These are phyloP conservation scores for Spea bombifrons DNA, from an alignment of 2,113 vertebrate genomes.

Conservation along the genomic window DNA sequence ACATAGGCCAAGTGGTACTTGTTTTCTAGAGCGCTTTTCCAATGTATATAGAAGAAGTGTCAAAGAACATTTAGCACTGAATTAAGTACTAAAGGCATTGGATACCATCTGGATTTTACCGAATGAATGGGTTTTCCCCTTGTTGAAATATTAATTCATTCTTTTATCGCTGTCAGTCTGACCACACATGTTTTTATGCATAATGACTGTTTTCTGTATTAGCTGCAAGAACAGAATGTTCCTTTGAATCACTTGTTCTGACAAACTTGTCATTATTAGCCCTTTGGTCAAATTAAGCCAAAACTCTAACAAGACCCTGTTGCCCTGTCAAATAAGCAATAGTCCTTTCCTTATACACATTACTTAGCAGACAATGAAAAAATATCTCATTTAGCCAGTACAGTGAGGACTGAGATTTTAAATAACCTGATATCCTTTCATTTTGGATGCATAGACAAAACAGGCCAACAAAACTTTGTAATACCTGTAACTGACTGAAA, in stretches of 20 bases:
- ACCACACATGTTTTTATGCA: neutral
- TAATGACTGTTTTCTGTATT: conserved; percentile 4
- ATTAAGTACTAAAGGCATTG: neutral
- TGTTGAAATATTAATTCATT: conserved; percentile 5
- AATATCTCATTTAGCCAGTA: neutral
- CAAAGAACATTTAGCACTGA: neutral
- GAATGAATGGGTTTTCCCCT: conserved; percentile 5
- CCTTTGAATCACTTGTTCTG: neutral
- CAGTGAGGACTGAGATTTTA: too few species aligned
- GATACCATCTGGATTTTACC: conserved; percentile 30
- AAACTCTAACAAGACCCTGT: neutral
- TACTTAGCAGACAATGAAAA: neutral
- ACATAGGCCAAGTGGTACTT: conserved; percentile 3
- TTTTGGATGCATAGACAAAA: too few species aligned
- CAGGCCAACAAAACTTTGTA: too few species aligned
- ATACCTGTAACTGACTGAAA: too few species aligned
- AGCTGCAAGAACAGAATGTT: neutral
- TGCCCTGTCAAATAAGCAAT: conserved; percentile 5
- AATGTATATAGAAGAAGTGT: neutral
- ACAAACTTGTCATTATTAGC: conserved; percentile 1
- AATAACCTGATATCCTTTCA: too few species aligned
- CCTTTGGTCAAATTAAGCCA: conserved; percentile 24
- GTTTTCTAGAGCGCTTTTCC: neutral
- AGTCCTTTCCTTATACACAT: neutral
- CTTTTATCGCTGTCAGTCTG: neutral